Conservation (phyloP, 2,888 invertebrate species). For the Harpalus rufipes region DNA sequence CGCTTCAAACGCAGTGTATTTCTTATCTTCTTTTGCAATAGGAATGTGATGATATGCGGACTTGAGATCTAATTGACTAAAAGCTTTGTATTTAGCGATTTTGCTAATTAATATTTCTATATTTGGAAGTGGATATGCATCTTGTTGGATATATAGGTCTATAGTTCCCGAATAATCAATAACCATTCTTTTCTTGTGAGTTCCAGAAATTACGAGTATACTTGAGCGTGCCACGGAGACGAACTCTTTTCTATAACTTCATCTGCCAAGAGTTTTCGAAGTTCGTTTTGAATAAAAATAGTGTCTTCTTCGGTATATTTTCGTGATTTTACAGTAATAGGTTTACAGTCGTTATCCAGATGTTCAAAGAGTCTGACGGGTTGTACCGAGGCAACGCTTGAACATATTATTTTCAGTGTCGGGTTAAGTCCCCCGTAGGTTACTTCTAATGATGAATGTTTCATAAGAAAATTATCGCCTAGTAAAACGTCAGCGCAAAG, state of each 20-base stretch:
- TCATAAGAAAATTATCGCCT: no score
- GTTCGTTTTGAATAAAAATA: neutral
- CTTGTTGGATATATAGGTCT: neutral
- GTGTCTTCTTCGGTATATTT: neutral
- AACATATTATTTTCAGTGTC: no score
- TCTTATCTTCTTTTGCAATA: neutral
- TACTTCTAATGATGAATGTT: no score
- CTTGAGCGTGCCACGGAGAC: conserved; percentile 6
- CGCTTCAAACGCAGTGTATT: neutral
- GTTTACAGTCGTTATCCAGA: neutral
- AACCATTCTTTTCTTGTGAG: neutral
- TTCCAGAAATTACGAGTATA: conserved; percentile 3
- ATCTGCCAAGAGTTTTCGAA: neutral
- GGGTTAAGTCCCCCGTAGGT: no score
- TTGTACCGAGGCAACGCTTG: no score
- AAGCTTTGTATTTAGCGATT: neutral
- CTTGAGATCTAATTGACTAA: neutral
- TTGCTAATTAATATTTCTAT: neutral
- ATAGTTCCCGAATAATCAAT: neutral
- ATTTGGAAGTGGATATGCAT: neutral
- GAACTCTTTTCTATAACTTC: neutral
- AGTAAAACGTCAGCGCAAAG: no score
- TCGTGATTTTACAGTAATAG: neutral
- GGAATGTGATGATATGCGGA: neutral
- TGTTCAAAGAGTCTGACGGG: no score